phyloP scores from a whole-genome alignment of 2,113 vertebrate genomes.

The Setophaga coronata region DNA sequence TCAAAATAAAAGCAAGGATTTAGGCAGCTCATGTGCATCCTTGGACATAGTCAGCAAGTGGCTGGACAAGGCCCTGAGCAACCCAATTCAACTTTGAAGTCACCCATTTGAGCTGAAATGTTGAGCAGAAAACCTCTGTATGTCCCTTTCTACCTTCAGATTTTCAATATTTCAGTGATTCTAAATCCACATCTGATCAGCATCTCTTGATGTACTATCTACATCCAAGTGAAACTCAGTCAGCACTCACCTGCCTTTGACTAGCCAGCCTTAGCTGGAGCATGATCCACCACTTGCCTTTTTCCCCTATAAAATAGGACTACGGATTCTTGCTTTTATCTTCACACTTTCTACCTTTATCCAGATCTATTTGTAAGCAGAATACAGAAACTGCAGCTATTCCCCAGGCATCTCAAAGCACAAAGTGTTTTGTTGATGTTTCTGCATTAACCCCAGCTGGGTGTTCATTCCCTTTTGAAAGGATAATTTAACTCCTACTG shows the following conservation, averaged over 20 bases:
- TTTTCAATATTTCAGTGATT: neutral
- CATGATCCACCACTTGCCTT: neutral
- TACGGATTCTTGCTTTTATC: neutral
- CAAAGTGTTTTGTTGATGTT: neutral
- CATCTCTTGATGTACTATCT: neutral
- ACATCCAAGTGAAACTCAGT: neutral
- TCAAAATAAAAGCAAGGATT: neutral
- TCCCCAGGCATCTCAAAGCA: neutral
- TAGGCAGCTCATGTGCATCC: neutral
- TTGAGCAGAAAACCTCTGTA: neutral
- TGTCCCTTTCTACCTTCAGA: neutral
- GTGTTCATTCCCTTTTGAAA: neutral
- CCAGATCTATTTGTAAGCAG: neutral
- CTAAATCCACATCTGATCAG: neutral
- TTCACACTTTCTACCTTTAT: neutral
- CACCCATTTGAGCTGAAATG: neutral
- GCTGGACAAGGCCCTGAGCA: neutral
- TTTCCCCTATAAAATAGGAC: neutral
- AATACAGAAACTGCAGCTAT: neutral
- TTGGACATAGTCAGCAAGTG: neutral
- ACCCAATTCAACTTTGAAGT: neutral
- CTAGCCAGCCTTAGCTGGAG: neutral
- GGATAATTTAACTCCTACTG: neutral
- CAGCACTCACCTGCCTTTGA: neutral
- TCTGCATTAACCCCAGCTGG: conserved; percentile 16